Conservation (phyloP, 2,888 invertebrate species). For the Perdita meconis region DNA sequence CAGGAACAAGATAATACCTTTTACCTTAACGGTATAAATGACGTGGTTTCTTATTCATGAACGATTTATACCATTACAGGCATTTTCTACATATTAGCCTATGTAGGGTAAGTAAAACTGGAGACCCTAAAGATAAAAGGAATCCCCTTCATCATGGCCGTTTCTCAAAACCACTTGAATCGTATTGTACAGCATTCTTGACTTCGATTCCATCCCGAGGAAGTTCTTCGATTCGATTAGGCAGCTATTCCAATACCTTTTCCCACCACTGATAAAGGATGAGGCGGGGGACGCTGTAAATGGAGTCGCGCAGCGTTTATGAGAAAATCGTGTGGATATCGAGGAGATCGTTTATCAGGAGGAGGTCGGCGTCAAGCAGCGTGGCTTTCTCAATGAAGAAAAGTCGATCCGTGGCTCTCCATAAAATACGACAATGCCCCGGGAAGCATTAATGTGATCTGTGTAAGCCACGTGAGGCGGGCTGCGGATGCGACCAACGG, state of each 20-base stretch:
- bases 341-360: constrained; percentile 31
- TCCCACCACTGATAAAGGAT: not conserved
- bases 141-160: no score
- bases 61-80: no score
- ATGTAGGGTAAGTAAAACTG: no score
- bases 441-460: constrained; percentile 74
- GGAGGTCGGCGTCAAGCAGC: not conserved
- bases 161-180: no score
- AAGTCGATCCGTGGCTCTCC: constrained; percentile 57
- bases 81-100: no score
- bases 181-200: no score
- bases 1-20: no score
- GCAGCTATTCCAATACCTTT: not conserved
- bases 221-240: no score
- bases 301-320: not conserved
- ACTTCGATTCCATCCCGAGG: no score
- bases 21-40: no score
- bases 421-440: constrained; percentile 71
- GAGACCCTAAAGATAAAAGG: no score
- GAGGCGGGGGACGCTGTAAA: not conserved
- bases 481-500: constrained; percentile 41
- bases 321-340: constrained; percentile 23
- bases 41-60: no score
- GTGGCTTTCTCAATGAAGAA: constrained; percentile 67
- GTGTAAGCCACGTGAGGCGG: constrained; percentile 72